phyloP scores from a whole-genome alignment of 2,797 vertebrate species.

The Arremon aurantiirostris region DNA sequence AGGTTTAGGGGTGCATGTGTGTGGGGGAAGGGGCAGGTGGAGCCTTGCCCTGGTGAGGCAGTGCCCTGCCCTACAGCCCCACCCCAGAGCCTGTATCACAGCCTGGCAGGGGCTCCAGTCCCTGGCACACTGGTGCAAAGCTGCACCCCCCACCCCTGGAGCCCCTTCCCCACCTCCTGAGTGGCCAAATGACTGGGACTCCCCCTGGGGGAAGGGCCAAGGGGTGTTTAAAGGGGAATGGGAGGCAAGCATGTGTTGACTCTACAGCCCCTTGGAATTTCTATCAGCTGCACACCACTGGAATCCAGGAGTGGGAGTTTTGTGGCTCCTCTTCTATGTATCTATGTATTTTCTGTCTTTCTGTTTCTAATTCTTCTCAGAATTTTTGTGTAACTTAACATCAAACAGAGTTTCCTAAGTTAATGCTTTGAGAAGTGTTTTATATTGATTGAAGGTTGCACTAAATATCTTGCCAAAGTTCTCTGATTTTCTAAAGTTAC shows the following conservation, averaged over 20 bases:
- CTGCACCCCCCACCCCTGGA: not conserved
- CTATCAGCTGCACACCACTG: not conserved
- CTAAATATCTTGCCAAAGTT: not conserved
- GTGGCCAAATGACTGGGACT: not conserved
- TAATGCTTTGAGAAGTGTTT: not conserved
- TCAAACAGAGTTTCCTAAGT: not conserved
- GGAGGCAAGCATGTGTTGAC: not conserved
- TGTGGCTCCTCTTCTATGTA: not conserved
- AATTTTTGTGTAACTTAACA: not conserved
- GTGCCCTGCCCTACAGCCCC: not conserved
- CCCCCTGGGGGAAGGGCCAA: not conserved
- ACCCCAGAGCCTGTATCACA: not conserved
- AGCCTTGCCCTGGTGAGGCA: not conserved
- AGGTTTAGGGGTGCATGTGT: not conserved
- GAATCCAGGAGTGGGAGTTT: not conserved
- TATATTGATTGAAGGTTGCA: not conserved
- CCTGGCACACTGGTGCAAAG: not conserved
- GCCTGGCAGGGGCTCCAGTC: not conserved
- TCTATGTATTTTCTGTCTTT: not conserved
- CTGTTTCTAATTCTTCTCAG: not conserved
- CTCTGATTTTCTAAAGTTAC: not conserved
- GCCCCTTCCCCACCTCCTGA: not conserved
- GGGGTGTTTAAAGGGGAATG: not conserved
- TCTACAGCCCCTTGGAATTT: not conserved
- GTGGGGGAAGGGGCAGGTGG: not conserved